Evolutionary conservation across 2,888 invertebrate species (phyloP), one percentile per base, ranked within the genome.

Genomic region (Stenodema calcarata): DNA sequence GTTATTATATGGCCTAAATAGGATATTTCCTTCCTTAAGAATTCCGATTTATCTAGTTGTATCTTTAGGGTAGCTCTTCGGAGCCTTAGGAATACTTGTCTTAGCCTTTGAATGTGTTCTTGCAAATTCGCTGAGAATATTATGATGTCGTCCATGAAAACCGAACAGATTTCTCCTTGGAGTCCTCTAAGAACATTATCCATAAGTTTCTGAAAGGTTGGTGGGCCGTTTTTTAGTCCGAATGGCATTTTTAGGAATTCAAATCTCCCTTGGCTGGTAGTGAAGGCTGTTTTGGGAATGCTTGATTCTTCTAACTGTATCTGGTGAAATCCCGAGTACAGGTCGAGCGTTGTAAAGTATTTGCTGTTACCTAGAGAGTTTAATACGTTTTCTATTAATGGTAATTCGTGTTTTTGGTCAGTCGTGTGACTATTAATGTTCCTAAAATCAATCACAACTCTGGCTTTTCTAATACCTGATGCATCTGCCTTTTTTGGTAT

Each of bases 181-280:
- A 80, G 9, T 7, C 81, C 81, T 16, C 44, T 11, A 6, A 88
- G 30, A 14, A 83, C 30, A 73, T 47, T 87, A 50, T 88, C 84
- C 84, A 85, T 83, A 2, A 90, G 23, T 0, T 90, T 79, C 73
- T 90, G 90, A 16, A 87, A 84, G 0, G 69, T 84, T 14, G 78
- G 23, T 0, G 85, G 87, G n/a, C 79, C 62, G n/a, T 87, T 85
- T 76, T 86, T 86, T 6, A 75, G 28, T 1, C 86, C 86, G 14
- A 87, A 86, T 0, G 87, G 87, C 47, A 87, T 62, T 23, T 80
- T 11, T 1, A 44, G 18, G 35, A 81, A 87, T 41, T 87, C 23
- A 47, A 44, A 80, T 16, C 79, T 76, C 0, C 81, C 75, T 0
- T 23, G 79, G 35, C 81, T 62, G 0, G 86, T 86, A 27, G 69